Evolutionary conservation across 1,140 invertebrate species (phyloP), one percentile per base, ranked within the genome.

Genomic region (Holotrichia oblita): DNA sequence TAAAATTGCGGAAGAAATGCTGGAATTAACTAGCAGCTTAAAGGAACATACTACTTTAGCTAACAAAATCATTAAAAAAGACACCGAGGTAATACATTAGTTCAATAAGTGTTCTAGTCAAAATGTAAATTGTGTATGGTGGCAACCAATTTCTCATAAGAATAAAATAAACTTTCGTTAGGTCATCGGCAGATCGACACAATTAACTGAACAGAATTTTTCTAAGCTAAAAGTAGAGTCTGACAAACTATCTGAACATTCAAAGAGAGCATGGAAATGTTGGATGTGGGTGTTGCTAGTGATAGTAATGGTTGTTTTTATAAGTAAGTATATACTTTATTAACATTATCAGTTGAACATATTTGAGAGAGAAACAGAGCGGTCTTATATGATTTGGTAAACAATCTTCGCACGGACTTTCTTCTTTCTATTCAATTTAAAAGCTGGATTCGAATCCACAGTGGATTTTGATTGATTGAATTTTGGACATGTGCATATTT

Each of bases 201-300:
- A 92, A 78, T 85, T 97, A 75, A 94, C 96, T 0, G 95, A 97
- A 80, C 87, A 88, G 3, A 98, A 98, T 87, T 88, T 93, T 81
- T 85, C 85, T 20, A 94, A 93, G 73, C 88, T 99, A 75, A 92
- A 94, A 86, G 90, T 90, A 69, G 96, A 98, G 88, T 94, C 94
- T 9, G 91, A 94, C 8, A 92, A 94, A 84, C 87, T 99, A 27
- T 91, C 94, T 83, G 94, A 94, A 80, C 96, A 97, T 86, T 97
- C 94, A 22, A 91, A 92, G 80, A 93, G 94, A 79, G 94, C 94
- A 0, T 98, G 95, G 90, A 96, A 96, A 85, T 98, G 96, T 88
- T 98, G 96, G 95, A 91, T 98, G 78, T 97, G 96, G 96, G 84
- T 97, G 7, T 94, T 97, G 92, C 88, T 98, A 69, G 90, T 92